These are phyloP conservation scores for Champsocephalus esox DNA, from an alignment of 2,797 vertebrate genomes.

Conservation along the genomic window DNA sequence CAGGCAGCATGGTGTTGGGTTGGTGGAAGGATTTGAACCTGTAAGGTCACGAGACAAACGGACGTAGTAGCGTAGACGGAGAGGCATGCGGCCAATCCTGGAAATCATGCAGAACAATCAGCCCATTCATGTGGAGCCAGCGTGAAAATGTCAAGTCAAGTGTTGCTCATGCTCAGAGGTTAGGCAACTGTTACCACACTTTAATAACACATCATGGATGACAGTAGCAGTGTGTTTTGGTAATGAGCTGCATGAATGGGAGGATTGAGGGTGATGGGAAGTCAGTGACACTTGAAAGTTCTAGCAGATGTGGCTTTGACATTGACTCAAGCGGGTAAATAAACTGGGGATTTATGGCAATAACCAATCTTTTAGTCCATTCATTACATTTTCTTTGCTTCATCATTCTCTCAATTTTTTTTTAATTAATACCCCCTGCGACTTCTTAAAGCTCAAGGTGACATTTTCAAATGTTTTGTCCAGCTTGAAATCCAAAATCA, in stretches of 20 bases:
- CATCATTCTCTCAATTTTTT: background rate
- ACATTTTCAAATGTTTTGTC: background rate
- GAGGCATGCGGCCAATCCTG: slow-evolving; percentile 57
- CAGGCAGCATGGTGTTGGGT: slow-evolving; percentile 45
- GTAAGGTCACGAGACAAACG: slow-evolving; percentile 71
- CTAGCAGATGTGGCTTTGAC: slow-evolving; percentile 51
- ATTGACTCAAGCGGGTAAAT: slow-evolving; percentile 17
- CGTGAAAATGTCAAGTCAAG: slow-evolving; percentile 76
- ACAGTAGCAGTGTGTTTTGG: slow-evolving; percentile 55
- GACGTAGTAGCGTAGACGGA: slow-evolving; percentile 59
- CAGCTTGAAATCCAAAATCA: rapidly evolving
- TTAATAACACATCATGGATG: slow-evolving; percentile 21
- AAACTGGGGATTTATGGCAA: background rate
- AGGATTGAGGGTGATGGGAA: background rate
- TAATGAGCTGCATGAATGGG: slow-evolving; percentile 11
- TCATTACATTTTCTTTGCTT: background rate
- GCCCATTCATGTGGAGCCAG: slow-evolving; percentile 72
- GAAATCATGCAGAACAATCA: slow-evolving; percentile 73
- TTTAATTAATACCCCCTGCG: background rate
- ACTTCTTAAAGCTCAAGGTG: background rate
- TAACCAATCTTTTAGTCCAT: background rate
- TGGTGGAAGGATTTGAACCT: slow-evolving; percentile 65
- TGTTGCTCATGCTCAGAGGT: slow-evolving; percentile 71
- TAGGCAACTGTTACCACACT: slow-evolving; percentile 61
- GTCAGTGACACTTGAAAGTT: slow-evolving; percentile 34